phyloP scores from a whole-genome alignment of 30 jellyfish, hydroid and myxozoan genomes.

The Cassiopea andromeda region DNA sequence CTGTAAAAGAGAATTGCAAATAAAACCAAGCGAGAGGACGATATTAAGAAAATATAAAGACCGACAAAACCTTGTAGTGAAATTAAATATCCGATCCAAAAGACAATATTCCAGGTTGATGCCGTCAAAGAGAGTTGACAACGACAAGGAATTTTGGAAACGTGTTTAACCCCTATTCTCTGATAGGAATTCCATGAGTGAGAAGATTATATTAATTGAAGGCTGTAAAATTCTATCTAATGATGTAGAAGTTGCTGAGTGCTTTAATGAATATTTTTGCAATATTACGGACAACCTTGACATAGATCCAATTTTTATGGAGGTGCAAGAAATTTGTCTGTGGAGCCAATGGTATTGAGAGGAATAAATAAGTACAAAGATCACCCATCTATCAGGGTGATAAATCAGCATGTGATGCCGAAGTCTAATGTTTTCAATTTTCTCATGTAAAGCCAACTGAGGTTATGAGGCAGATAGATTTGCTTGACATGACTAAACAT shows the following conservation, averaged over 20 bases:
- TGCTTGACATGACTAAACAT: constrained; percentile 4
- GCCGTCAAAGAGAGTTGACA: too few relatives aligned
- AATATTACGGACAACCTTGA: not conserved
- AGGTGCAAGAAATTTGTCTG: not conserved
- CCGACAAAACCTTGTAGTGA: too few relatives aligned
- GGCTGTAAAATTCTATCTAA: constrained; percentile 11
- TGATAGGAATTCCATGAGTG: too few relatives aligned
- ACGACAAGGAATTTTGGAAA: too few relatives aligned
- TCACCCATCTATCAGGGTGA: not conserved
- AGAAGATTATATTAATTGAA: too few relatives aligned
- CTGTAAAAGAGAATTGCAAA: too few relatives aligned
- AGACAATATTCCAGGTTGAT: too few relatives aligned
- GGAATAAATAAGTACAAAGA: not conserved
- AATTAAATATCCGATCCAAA: too few relatives aligned
- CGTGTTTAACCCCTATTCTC: too few relatives aligned
- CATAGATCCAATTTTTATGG: not conserved
- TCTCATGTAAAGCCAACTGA: constrained; percentile 20
- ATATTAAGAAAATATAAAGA: too few relatives aligned
- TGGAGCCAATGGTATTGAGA: not conserved
- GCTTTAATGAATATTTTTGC: constrained; percentile 33
- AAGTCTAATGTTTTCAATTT: not conserved
- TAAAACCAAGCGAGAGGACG: too few relatives aligned
- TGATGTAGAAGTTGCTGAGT: not conserved
- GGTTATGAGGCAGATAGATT: constrained; percentile 33
- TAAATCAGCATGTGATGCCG: not conserved